Evolutionary conservation across 2,113 vertebrate species (phyloP).

Genomic region (Lasiurus cinereus): DNA sequence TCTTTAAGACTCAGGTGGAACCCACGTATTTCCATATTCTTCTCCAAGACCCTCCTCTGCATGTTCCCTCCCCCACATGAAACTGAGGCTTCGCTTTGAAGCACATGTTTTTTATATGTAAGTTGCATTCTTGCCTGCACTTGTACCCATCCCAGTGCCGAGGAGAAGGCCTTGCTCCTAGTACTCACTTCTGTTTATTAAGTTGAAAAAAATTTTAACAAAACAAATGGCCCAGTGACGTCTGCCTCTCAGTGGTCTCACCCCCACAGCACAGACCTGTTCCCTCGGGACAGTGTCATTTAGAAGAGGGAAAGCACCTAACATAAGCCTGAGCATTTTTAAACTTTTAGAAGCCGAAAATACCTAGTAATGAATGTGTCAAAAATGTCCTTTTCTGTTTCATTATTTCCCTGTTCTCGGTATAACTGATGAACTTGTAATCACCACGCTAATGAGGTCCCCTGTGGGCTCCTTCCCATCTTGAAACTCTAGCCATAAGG

Average conservation of each 20-base stretch:
- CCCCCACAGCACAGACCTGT: background rate
- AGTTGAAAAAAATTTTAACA: slow-evolving; percentile 47
- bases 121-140: background rate
- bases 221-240: slow-evolving; percentile 62
- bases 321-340: slow-evolving; percentile 59
- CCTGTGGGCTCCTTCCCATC: slow-evolving; percentile 73
- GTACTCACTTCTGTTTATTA: slow-evolving; percentile 47
- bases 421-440: slow-evolving; percentile 77
- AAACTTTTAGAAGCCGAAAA: slow-evolving; percentile 69
- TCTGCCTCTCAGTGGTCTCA: background rate
- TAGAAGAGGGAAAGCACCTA: slow-evolving; percentile 33
- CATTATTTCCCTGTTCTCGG: slow-evolving; percentile 73
- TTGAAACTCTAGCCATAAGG: slow-evolving; percentile 78
- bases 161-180: background rate
- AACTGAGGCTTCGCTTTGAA: background rate
- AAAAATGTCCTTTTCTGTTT: slow-evolving; percentile 78
- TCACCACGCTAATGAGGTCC: slow-evolving; percentile 75
- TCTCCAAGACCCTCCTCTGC: background rate
- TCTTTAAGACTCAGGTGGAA: background rate
- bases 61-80: background rate
- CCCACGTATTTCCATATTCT: background rate
- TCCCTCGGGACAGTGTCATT: slow-evolving; percentile 56
- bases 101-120: background rate
- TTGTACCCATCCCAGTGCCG: slow-evolving; percentile 9
- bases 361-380: slow-evolving; percentile 70